A percentile compares a stretch with the other conserved stretches of the same genome.
phyloP scores from a whole-genome alignment of 2,888 invertebrate genomes.

The Elysia crispata region DNA sequence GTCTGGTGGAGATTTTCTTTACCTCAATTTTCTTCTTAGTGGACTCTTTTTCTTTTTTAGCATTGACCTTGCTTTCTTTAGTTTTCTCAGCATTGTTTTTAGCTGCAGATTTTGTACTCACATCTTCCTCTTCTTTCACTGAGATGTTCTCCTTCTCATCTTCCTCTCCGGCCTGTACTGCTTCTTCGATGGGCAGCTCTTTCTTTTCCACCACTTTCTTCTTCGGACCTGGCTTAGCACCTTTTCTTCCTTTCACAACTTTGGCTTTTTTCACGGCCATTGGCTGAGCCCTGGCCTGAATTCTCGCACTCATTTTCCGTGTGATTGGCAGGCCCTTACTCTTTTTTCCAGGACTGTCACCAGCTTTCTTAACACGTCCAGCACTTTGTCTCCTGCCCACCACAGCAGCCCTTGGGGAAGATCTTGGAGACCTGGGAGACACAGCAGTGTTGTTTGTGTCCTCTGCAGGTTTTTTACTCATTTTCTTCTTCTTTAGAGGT shows the following conservation, averaged over 20 bases:
- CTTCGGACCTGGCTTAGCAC: slow-evolving; percentile 29
- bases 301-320: too few relatives aligned
- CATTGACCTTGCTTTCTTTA: slow-evolving; percentile 58
- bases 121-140: slow-evolving; percentile 35
- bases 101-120: slow-evolving; percentile 48
- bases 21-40: not conserved
- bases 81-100: slow-evolving; percentile 57
- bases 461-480: too few relatives aligned
- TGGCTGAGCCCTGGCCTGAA: too few relatives aligned
- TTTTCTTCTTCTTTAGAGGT: too few relatives aligned
- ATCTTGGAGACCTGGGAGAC: too few relatives aligned
- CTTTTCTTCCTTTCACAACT: slow-evolving; percentile 29
- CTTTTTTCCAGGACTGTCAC: too few relatives aligned
- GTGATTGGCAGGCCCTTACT: too few relatives aligned
- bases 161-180: slow-evolving; percentile 31
- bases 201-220: slow-evolving; percentile 15
- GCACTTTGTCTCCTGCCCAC: too few relatives aligned
- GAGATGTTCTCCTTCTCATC: slow-evolving; percentile 17
- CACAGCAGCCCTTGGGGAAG: too few relatives aligned
- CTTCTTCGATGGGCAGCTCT: slow-evolving; percentile 16
- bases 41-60: slow-evolving; percentile 3
- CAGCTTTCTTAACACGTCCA: too few relatives aligned
- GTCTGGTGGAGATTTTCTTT: slow-evolving; percentile 9
- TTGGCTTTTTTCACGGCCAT: slow-evolving; percentile 47
- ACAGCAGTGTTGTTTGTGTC: too few relatives aligned